Evolutionary conservation across 1,140 invertebrate species (phyloP).

Genomic region (Diorhabda elongata): DNA sequence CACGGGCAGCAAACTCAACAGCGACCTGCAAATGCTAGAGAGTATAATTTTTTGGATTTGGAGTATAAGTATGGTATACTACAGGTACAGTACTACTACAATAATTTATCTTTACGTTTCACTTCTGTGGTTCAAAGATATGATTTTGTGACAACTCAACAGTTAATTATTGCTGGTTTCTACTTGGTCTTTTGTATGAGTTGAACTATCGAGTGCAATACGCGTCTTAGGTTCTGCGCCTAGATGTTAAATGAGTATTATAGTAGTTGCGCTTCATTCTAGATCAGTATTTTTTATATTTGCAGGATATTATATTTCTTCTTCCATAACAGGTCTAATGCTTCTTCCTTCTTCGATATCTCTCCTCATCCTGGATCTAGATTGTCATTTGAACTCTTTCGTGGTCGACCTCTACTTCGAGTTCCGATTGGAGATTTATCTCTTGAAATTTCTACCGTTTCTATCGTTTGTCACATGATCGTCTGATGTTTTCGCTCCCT

Average conservation of each 20-base stretch:
- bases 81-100: conserved; percentile 62
- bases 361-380: not conserved
- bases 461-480: not conserved
- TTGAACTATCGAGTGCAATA: no score
- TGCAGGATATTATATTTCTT: not conserved
- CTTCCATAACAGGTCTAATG: not conserved
- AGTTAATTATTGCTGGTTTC: no score
- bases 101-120: not conserved
- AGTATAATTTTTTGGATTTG: conserved; percentile 84
- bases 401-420: not conserved
- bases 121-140: no score
- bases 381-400: not conserved
- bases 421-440: not conserved
- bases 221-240: no score
- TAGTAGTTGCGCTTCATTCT: no score
- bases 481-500: no score
- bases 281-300: no score
- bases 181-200: no score
- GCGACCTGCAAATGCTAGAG: conserved; percentile 61
- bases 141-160: no score
- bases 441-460: not conserved
- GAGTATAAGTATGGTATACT: conserved; percentile 90
- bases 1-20: conserved; percentile 45
- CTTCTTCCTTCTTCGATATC: not conserved
- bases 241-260: no score